phyloP scores from a whole-genome alignment of 1,140 invertebrate species.

The Drosophila ironensis region DNA sequence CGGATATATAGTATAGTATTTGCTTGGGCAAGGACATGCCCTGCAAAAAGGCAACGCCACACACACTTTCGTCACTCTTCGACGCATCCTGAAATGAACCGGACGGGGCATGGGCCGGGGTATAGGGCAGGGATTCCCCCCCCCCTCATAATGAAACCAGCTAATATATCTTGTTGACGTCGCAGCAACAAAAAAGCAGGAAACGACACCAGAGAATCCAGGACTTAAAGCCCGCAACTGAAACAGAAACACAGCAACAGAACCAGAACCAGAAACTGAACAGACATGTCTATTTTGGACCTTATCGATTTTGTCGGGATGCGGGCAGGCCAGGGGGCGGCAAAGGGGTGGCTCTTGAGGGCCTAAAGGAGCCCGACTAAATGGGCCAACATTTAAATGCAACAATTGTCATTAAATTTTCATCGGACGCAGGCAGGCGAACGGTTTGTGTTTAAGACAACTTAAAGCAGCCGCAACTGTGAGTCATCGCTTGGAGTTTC shows the following conservation, averaged over 20 bases:
- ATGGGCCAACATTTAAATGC: constrained; percentile 72
- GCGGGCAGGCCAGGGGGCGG: constrained; percentile 1
- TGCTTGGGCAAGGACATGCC: constrained; percentile 27
- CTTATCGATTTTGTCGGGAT: constrained; percentile 64
- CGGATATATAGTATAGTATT: no score
- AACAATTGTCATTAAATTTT: constrained; percentile 76
- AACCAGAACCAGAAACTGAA: constrained; percentile 19
- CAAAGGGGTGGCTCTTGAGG: not conserved
- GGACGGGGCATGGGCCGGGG: no score
- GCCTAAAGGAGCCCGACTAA: constrained; percentile 22
- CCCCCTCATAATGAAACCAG: constrained; percentile 62
- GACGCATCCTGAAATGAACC: constrained; percentile 33
- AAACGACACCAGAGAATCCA: constrained; percentile 3
- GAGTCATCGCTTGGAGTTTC: no score
- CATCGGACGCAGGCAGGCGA: constrained; percentile 12
- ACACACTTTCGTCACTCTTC: constrained; percentile 31
- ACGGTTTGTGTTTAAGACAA: constrained; percentile 1
- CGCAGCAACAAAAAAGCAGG: constrained; percentile 31
- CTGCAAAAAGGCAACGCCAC: constrained; percentile 25
- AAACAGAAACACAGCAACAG: no score
- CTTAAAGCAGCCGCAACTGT: constrained; percentile 29
- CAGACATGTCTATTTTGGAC: constrained; percentile 72
- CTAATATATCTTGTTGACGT: constrained; percentile 72
- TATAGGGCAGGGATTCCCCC: no score
- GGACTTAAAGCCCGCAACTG: not conserved